These are phyloP conservation scores for Azemiops feae DNA, from an alignment of 2,113 vertebrate genomes.

Conservation along the genomic window DNA sequence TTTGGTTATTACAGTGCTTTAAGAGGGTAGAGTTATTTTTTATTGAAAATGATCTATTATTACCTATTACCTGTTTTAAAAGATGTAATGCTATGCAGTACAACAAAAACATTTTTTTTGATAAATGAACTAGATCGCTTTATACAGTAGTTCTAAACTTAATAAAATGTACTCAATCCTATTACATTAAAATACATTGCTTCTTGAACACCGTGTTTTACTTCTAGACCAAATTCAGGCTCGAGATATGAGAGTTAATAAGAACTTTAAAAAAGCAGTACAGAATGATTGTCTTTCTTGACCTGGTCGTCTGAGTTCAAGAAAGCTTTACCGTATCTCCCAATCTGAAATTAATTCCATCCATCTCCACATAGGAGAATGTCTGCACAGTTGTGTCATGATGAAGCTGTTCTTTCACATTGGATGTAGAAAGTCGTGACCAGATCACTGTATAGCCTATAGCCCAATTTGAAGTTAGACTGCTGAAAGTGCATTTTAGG, in stretches of 20 bases:
- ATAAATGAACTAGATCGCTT: slow-evolving; percentile 23
- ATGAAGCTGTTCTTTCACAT: slow-evolving; percentile 74
- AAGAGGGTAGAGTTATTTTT: background rate
- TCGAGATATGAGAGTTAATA: background rate
- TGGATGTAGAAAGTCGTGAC: slow-evolving; percentile 67
- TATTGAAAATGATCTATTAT: background rate
- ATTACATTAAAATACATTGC: background rate
- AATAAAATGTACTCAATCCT: slow-evolving; percentile 26
- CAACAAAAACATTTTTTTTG: background rate
- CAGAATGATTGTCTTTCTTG: slow-evolving; percentile 18
- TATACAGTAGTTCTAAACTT: background rate
- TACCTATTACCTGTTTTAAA: background rate
- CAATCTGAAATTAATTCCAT: slow-evolving; percentile 75
- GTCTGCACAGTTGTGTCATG: slow-evolving; percentile 67
- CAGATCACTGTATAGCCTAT: slow-evolving; percentile 74
- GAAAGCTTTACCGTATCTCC: slow-evolving; percentile 76
- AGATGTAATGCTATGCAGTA: background rate
- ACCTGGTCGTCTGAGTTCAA: slow-evolving; percentile 24
- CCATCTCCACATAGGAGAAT: slow-evolving; percentile 73
- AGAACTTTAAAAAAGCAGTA: background rate
- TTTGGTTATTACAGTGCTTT: background rate
- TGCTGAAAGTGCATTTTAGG: slow-evolving; percentile 72
- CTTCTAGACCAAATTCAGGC: background rate
- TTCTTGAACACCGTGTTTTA: background rate
- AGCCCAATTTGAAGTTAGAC: background rate